Evolutionary conservation across 2,113 vertebrate species (phyloP).

Genomic region (Alethe diademata): DNA sequence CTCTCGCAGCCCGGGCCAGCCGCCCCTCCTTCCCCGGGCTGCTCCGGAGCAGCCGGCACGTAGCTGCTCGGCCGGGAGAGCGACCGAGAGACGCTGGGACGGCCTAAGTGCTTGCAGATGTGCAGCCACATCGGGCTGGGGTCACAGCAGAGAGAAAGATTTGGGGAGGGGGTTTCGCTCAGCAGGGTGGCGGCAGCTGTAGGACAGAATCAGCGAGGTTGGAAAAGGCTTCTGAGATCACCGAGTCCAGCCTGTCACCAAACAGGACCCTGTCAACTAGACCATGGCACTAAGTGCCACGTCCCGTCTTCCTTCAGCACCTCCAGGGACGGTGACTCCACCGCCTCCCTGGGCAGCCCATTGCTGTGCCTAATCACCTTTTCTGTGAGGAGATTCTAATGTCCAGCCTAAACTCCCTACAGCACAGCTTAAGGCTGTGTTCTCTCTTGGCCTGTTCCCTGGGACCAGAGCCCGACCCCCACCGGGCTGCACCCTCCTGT

Average conservation of each 20-base stretch:
- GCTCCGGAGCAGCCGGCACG: neutral
- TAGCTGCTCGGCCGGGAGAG: neutral
- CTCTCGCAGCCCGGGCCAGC: neutral
- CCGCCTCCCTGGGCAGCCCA: neutral
- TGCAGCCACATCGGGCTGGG: neutral
- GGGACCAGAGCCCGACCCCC: neutral
- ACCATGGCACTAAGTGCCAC: no score
- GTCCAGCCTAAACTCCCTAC: neutral
- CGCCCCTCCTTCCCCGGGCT: neutral
- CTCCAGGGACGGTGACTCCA: neutral
- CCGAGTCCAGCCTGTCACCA: neutral
- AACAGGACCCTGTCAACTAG: neutral
- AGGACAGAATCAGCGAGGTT: neutral
- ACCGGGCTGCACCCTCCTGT: neutral
- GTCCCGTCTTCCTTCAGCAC: neutral
- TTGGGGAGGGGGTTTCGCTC: neutral
- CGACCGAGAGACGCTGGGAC: neutral
- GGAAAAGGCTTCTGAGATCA: neutral
- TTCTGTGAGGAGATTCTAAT: neutral
- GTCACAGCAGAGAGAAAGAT: neutral
- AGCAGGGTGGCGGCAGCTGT: neutral
- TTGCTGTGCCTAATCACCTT: neutral
- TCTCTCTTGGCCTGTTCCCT: neutral
- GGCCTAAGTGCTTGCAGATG: conserved; percentile 9
- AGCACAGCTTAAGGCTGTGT: neutral